Evolutionary conservation across 2,888 invertebrate species (phyloP), one percentile per base, ranked within the genome.

Genomic region (Myopa tessellatipennis): DNA sequence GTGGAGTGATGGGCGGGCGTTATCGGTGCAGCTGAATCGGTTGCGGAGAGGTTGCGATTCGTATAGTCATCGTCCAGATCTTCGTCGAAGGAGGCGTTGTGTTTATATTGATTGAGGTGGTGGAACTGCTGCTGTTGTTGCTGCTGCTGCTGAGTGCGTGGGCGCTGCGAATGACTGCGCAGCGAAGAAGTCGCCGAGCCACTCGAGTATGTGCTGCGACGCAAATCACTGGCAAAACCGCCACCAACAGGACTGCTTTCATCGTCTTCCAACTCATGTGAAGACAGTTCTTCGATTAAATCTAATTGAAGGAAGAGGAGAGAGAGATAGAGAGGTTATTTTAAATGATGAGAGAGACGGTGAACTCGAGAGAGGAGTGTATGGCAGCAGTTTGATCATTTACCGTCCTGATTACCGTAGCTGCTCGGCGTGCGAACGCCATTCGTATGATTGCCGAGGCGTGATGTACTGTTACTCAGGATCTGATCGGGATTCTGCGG

Each of bases 401-500:
- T 78, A 81, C 81, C 81, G 40, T 79, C 79, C 36, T 79, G 79
- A 76, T 79, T 77, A 67, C 40, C 52, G 70, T 63, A 60, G 52
- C 63, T 52, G 18, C 67, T 58, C n/a, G 73, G 65, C 14, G 45
- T 74, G 26, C 58, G 77, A 38, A 73, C 18, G 26, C 77, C 67
- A 40, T 77, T 77, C 34, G 58, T 36, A 72, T 77, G 55, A n/a
- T 74, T 36, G 45, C 67, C 50, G 40, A 77, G 77, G 74, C 72
- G 91, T 90, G 63, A 18, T 5, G 50, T 75, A 86, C 79, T 89
- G 72, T 73, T 83, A 79, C 77, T 83, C 38, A 93, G 91, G 80
- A 94, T 92, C 90, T 94, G 93, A 90, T 96, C 95, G 55, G 95
- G 94, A 90, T 95, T 95, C 85, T 94, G 93, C 83, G 93, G 92